These are phyloP conservation scores for Scolopax mira DNA, from an alignment of 2,113 vertebrate species.

Conservation along the genomic window DNA sequence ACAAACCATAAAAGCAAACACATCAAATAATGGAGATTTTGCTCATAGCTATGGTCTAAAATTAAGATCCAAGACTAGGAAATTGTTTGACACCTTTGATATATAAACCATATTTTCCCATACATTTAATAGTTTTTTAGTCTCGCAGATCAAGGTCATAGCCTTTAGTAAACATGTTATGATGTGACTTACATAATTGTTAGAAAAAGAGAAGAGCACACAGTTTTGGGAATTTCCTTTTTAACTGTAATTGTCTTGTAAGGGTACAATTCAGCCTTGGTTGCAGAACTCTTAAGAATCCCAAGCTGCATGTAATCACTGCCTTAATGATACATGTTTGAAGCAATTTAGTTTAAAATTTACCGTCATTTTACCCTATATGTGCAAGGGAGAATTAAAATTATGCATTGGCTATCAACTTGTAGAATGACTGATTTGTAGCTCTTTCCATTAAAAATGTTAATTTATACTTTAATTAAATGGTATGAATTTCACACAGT, in stretches of 20 bases:
- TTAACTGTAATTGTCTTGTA: background rate
- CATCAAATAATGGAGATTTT: background rate
- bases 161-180: background rate
- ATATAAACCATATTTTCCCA: background rate
- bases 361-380: background rate
- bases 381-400: background rate
- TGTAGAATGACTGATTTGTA: background rate
- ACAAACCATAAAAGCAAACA: background rate
- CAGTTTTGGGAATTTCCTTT: background rate
- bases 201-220: background rate
- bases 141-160: background rate
- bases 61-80: background rate
- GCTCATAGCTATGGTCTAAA: background rate
- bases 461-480: slow-evolving; percentile 23
- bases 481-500: background rate
- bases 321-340: background rate
- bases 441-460: background rate
- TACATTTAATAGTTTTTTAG: background rate
- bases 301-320: background rate
- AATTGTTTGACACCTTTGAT: background rate
- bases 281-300: background rate
- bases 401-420: background rate
- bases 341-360: background rate
- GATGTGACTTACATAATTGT: background rate
- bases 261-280: background rate